Conservation (phyloP, 1,140 invertebrate species). For the Hestina assimilis region DNA sequence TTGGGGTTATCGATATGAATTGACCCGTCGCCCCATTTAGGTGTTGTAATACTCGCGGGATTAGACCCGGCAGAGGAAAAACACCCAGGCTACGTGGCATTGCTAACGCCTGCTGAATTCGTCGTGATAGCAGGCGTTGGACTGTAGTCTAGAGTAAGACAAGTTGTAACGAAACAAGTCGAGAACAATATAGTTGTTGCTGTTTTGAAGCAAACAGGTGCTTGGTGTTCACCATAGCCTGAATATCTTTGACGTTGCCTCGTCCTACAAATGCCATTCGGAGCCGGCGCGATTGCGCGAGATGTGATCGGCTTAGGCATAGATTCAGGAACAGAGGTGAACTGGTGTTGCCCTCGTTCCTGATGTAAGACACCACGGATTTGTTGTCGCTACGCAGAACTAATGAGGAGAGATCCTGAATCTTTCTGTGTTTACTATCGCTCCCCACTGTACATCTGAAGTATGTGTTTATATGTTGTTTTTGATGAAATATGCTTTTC, state of each 20-base stretch:
- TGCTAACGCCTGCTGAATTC: conserved; percentile 50
- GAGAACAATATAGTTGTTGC: no score
- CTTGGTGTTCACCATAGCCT: conserved; percentile 37
- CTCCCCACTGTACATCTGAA: conserved; percentile 39
- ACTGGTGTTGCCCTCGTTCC: conserved; percentile 50
- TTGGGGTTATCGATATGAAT: conserved; percentile 31
- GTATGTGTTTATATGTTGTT: conserved; percentile 47
- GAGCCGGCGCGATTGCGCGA: no score
- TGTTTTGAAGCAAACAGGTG: conserved; percentile 46
- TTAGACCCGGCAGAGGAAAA: no score
- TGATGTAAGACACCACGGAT: conserved; percentile 44
- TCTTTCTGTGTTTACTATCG: conserved; percentile 31
- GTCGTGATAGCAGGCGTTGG: conserved; percentile 41
- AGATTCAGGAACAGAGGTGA: conserved; percentile 37
- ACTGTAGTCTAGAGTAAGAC: no score
- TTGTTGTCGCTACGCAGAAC: conserved; percentile 52
- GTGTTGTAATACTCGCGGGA: conserved; percentile 42
- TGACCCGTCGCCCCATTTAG: conserved; percentile 38
- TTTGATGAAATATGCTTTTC: no score
- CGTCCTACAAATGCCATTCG: conserved; percentile 31
- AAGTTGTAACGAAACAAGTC: no score
- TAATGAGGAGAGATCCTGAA: conserved; percentile 12
- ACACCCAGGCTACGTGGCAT: conserved; percentile 45
- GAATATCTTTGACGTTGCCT: conserved; percentile 27
- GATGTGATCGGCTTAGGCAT: no score